phyloP scores from a whole-genome alignment of 2,113 vertebrate species.

The Talpa occidentalis region DNA sequence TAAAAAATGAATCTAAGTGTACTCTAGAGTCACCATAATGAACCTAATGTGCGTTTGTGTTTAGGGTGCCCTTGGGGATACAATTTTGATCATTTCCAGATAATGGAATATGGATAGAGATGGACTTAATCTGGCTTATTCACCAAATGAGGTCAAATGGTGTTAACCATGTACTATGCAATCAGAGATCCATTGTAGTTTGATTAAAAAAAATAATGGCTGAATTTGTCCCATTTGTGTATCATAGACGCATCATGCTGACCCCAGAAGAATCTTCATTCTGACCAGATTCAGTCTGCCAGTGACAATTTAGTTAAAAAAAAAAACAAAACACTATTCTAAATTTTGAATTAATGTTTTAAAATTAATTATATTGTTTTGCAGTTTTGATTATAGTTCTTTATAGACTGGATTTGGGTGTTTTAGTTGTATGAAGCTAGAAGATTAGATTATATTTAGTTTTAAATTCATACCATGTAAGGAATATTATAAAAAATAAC shows the following conservation, averaged over 20 bases:
- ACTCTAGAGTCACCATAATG: not conserved
- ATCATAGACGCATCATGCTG: not conserved
- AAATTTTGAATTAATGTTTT: not conserved
- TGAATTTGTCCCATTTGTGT: not conserved
- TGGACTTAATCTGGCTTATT: not conserved
- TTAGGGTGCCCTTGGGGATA: not conserved
- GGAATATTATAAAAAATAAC: not conserved
- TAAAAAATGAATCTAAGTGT: not conserved
- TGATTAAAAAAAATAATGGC: not conserved
- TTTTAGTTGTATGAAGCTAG: not conserved
- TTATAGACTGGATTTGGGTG: not conserved
- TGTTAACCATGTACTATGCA: not conserved
- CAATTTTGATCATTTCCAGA: not conserved
- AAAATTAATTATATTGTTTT: not conserved
- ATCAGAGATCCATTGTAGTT: not conserved
- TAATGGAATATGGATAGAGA: not conserved
- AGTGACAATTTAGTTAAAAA: not conserved
- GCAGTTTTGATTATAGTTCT: not conserved
- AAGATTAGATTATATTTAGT: not conserved
- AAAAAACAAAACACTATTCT: not conserved
- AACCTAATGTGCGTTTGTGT: not conserved
- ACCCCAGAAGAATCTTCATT: not conserved
- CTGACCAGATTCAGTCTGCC: not conserved
- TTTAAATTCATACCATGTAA: not conserved
- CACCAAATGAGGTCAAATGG: not conserved